These are phyloP conservation scores for Passerina amoena DNA, from an alignment of 2,113 vertebrate species.

Conservation along the genomic window DNA sequence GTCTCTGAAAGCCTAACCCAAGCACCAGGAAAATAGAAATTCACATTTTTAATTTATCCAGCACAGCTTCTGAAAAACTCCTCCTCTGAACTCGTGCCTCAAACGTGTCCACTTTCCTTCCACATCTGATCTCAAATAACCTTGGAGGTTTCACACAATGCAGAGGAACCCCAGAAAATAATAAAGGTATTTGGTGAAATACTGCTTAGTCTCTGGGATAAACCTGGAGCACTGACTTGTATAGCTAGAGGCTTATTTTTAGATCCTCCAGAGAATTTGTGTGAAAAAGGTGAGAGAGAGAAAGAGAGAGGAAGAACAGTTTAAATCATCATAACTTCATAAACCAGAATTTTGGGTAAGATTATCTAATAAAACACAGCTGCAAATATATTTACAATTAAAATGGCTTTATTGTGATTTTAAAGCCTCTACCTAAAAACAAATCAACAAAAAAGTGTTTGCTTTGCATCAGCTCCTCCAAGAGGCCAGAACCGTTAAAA, in stretches of 20 bases:
- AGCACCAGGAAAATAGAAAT: background rate
- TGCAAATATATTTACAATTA: constrained; percentile 70
- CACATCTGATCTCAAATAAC: background rate
- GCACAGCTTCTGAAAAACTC: background rate
- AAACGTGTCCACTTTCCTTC: background rate
- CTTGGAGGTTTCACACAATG: constrained; percentile 23
- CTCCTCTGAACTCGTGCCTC: background rate
- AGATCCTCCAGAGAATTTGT: constrained; percentile 62
- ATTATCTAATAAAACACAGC: constrained; percentile 64
- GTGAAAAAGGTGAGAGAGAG: constrained; percentile 18
- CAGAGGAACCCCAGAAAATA: constrained; percentile 68
- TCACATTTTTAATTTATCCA: background rate
- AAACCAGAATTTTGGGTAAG: constrained; percentile 52
- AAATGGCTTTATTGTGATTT: constrained; percentile 65
- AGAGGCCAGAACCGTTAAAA: constrained; percentile 41
- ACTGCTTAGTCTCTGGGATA: constrained; percentile 65
- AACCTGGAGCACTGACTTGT: constrained; percentile 63
- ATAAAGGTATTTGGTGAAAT: constrained; percentile 67
- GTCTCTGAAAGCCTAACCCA: background rate
- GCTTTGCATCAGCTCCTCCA: constrained; percentile 66
- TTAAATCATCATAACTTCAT: constrained; percentile 70
- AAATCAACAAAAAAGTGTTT: constrained; percentile 27
- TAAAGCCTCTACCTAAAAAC: constrained; percentile 50
- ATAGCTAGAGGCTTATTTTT: constrained; percentile 72
- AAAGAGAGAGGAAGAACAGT: constrained; percentile 18